These are phyloP conservation scores for Nephrocerus scutellatus DNA, from an alignment of 2,888 invertebrate species.

Conservation along the genomic window DNA sequence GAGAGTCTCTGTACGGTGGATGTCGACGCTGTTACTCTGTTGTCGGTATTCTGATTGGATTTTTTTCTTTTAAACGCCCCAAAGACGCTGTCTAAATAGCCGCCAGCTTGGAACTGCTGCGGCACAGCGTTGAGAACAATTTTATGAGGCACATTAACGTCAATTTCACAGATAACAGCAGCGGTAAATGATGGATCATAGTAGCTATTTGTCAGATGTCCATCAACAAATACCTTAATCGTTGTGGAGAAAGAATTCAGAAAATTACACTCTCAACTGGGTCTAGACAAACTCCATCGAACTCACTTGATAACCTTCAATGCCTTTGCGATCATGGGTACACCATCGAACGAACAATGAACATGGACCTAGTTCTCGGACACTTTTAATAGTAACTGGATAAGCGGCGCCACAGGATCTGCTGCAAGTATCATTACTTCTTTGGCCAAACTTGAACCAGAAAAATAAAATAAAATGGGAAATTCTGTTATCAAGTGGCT, in stretches of 20 bases:
- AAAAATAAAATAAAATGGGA: too few species aligned
- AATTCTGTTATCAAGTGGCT: too few species aligned
- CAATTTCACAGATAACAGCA: constrained; percentile 37
- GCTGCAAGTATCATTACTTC: too few species aligned
- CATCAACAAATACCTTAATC: constrained; percentile 42
- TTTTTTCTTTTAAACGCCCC: constrained; percentile 23
- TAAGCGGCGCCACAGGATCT: too few species aligned
- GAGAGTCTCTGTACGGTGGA: background rate
- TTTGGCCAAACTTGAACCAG: too few species aligned
- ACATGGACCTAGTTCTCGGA: constrained; percentile 32
- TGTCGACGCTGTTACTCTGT: background rate
- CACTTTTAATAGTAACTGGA: constrained; percentile 36
- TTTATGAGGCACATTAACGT: constrained; percentile 34
- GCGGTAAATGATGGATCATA: constrained; percentile 35
- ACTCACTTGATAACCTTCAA: constrained; percentile 42
- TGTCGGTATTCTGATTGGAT: constrained; percentile 22
- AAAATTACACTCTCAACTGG: background rate
- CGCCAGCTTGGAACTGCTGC: constrained; percentile 12
- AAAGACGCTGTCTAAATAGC: background rate
- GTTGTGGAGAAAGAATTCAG: background rate
- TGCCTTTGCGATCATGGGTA: constrained; percentile 32
- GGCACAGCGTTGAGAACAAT: constrained; percentile 37
- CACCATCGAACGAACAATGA: constrained; percentile 41
- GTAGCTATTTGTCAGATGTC: constrained; percentile 38
- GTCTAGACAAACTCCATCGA: background rate